Conservation (phyloP, 2,888 invertebrate genomes). For the Leptinotarsa juncta region DNA sequence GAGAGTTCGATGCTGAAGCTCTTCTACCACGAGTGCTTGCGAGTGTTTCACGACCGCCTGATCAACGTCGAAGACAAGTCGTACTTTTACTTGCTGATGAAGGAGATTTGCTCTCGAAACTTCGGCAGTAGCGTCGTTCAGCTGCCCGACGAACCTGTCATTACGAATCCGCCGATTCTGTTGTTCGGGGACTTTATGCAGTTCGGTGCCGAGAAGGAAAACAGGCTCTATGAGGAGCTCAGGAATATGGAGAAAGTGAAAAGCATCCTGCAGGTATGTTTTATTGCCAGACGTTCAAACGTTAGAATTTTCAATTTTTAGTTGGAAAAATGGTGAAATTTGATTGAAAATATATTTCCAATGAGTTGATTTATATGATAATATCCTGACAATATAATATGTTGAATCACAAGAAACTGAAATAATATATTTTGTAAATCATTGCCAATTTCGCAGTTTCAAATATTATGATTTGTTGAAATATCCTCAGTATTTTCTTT, state of each 20-base stretch:
- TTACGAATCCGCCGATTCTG: conserved; percentile 74
- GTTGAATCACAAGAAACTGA: too few relatives aligned
- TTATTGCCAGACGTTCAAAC: too few relatives aligned
- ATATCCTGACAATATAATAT: too few relatives aligned
- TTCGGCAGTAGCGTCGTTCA: conserved; percentile 73
- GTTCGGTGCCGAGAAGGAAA: conserved; percentile 77
- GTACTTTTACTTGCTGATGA: conserved; percentile 81
- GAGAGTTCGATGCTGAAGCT: conserved; percentile 79
- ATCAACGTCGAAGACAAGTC: conserved; percentile 84
- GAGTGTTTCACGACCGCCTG: conserved; percentile 88
- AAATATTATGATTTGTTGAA: too few relatives aligned
- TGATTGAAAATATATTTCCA: too few relatives aligned
- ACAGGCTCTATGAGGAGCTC: conserved; percentile 86
- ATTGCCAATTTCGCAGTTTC: too few relatives aligned
- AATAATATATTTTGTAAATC: too few relatives aligned
- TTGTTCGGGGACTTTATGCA: conserved; percentile 86
- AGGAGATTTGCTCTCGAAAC: conserved; percentile 73
- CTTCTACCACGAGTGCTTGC: conserved; percentile 91
- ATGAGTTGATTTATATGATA: too few relatives aligned
- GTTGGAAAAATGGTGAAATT: too few relatives aligned
- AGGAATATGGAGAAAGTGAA: conserved; percentile 78
- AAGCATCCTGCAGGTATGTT: conserved; percentile 75
- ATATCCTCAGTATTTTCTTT: too few relatives aligned
- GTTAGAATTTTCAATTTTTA: background rate
- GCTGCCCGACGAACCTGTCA: conserved; percentile 72